These are phyloP conservation scores for Eubasilissa splendida DNA, from an alignment of 2,888 invertebrate species.

Conservation along the genomic window DNA sequence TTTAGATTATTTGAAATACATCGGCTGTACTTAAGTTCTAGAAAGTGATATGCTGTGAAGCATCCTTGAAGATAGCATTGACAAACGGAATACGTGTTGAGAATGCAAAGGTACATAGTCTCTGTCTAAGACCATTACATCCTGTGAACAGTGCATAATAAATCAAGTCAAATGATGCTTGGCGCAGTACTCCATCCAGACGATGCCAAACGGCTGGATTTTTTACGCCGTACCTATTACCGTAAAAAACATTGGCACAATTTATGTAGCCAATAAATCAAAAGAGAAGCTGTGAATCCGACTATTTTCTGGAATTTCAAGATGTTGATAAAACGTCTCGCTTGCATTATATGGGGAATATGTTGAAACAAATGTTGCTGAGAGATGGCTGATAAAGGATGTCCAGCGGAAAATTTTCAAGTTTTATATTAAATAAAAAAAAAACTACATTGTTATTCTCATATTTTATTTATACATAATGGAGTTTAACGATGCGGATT, in stretches of 20 bases:
- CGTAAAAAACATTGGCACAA: no score
- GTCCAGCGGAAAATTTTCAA: no score
- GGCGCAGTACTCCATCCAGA: not conserved
- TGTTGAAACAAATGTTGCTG: no score
- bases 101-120: constrained; percentile 26
- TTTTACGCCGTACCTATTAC: not conserved
- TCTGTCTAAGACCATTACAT: constrained; percentile 15
- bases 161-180: constrained; percentile 26
- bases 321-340: not conserved
- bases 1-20: no score
- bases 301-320: not conserved
- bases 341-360: no score
- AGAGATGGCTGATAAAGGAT: no score
- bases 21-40: no score
- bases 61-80: constrained; percentile 30
- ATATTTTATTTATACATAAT: no score
- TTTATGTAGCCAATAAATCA: no score
- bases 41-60: not conserved
- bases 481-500: no score
- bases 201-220: not conserved
- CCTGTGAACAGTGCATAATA: constrained; percentile 28
- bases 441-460: no score
- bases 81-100: constrained; percentile 24
- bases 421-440: no score
- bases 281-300: not conserved